Conservation (phyloP, 2,113 vertebrate genomes). For the Ptychochromis oligacanthus region DNA sequence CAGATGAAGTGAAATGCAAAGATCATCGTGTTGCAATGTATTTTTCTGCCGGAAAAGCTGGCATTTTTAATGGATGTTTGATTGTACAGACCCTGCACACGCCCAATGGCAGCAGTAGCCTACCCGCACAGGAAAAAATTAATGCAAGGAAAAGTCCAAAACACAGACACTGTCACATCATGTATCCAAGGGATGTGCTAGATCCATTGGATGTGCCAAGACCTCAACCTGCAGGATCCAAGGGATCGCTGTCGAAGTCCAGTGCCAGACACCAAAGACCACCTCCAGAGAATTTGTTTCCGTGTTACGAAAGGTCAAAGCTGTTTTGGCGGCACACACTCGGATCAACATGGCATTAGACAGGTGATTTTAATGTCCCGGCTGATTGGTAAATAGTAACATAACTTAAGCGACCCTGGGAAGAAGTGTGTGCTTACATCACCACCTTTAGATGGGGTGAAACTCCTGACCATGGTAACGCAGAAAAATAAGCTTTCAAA, state of each 20-base stretch:
- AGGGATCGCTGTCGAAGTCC: background rate
- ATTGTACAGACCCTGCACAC: too few relatives aligned
- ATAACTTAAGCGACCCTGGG: background rate
- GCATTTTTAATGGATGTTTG: too few relatives aligned
- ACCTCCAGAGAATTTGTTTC: background rate
- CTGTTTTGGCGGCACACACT: background rate
- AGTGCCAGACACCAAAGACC: background rate
- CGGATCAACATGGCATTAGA: background rate
- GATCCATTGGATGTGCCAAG: too few relatives aligned
- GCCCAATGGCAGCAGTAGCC: too few relatives aligned
- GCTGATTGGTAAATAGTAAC: background rate
- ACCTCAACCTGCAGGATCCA: background rate
- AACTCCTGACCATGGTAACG: too few relatives aligned
- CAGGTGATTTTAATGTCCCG: background rate
- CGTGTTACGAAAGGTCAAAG: background rate
- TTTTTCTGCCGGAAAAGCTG: too few relatives aligned
- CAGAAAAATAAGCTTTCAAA: background rate
- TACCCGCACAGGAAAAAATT: too few relatives aligned
- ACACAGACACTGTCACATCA: too few relatives aligned
- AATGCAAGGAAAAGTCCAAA: too few relatives aligned
- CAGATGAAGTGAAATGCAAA: background rate
- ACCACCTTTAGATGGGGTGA: background rate
- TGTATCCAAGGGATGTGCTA: too few relatives aligned
- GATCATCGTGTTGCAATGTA: background rate
- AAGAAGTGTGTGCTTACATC: background rate